Percentiles rank a stretch among this genome's conserved stretches.
Conservation (phyloP, 2,113 vertebrate genomes). For the Psettodes erumei region DNA sequence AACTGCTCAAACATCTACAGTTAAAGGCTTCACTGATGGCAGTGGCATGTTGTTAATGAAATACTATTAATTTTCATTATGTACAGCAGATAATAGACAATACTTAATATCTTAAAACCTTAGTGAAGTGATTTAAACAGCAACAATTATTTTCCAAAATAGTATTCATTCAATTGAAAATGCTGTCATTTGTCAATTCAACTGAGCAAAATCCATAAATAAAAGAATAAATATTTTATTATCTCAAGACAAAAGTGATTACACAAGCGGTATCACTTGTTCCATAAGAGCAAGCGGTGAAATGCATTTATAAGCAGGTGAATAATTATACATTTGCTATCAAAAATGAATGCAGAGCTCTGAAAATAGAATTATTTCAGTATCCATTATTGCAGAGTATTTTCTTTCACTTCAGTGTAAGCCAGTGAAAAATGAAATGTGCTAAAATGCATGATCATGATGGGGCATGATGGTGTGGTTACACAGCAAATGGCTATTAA, state of each 20-base stretch:
- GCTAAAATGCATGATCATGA: not conserved
- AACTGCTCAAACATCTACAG: slow-evolving; percentile 3
- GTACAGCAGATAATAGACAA: not conserved
- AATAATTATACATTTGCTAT: too few relatives aligned
- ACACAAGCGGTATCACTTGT: too few relatives aligned
- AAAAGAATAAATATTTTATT: too few relatives aligned
- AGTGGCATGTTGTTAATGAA: not conserved
- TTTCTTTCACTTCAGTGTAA: not conserved
- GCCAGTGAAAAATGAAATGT: not conserved
- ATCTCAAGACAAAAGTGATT: too few relatives aligned
- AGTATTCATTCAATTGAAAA: too few relatives aligned
- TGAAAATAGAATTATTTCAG: not conserved
- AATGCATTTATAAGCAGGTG: not conserved
- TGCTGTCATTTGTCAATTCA: too few relatives aligned
- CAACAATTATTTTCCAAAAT: too few relatives aligned
- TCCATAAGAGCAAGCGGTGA: not conserved
- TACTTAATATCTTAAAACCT: too few relatives aligned
- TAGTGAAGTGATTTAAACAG: not conserved
- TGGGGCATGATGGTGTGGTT: not conserved
- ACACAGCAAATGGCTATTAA: not conserved
- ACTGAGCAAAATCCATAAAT: too few relatives aligned
- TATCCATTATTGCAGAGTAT: not conserved
- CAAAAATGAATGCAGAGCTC: too few relatives aligned
- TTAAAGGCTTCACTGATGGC: not conserved
- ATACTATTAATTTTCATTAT: not conserved